phyloP scores from a whole-genome alignment of 2,888 invertebrate genomes.

The Brenthis daphne region DNA sequence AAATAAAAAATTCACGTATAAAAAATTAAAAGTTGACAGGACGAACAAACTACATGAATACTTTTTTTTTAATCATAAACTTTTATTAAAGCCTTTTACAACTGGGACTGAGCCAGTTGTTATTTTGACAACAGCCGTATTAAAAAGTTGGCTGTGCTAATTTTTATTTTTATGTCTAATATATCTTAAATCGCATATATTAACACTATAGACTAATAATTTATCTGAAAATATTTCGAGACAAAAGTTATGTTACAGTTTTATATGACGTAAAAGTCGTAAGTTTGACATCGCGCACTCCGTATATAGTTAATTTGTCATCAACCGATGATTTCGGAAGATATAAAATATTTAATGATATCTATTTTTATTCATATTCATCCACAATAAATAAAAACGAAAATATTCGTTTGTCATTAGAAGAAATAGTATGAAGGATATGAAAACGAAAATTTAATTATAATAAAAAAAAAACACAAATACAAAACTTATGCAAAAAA shows the following conservation, averaged over 20 bases:
- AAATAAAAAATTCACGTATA: neutral
- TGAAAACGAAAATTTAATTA: too few relatives aligned
- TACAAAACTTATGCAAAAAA: too few relatives aligned
- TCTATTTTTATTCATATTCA: slow-evolving; percentile 1
- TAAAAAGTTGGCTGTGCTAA: slow-evolving; percentile 11
- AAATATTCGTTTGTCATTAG: too few relatives aligned
- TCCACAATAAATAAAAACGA: neutral
- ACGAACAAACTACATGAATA: slow-evolving; percentile 7
- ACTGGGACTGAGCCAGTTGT: slow-evolving; percentile 15
- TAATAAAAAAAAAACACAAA: too few relatives aligned
- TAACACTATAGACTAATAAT: neutral
- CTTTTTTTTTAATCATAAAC: slow-evolving; percentile 11
- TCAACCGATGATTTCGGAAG: slow-evolving; percentile 12
- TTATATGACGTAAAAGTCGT: slow-evolving; percentile 17
- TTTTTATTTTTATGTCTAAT: slow-evolving; percentile 2
- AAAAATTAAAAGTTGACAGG: neutral
- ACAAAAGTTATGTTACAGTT: neutral
- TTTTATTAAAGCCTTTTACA: slow-evolving; percentile 16
- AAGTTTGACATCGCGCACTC: slow-evolving; percentile 8
- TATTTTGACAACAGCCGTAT: slow-evolving; percentile 10
- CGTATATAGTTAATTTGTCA: slow-evolving; percentile 21
- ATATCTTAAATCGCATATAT: neutral
- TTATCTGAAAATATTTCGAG: neutral
- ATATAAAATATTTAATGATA: slow-evolving; percentile 1
- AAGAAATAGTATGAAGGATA: too few relatives aligned